Evolutionary conservation across 2,113 vertebrate genomes (phyloP), one percentile per base, ranked within the genome.

Genomic region (Polypterus bichir): DNA sequence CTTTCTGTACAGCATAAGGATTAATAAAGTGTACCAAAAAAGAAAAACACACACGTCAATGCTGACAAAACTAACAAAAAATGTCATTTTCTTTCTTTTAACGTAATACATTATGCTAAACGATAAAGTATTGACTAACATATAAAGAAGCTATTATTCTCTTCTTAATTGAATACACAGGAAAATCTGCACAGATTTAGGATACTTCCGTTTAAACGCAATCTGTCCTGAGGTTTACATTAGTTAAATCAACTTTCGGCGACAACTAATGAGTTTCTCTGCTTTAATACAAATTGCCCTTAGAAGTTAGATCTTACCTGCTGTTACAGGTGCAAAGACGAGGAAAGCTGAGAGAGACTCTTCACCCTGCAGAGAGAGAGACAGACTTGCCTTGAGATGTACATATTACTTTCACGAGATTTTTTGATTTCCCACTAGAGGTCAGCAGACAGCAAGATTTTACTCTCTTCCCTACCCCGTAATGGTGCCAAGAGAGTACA

Each of bases 241-340:
- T 54, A 59, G 68, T n/a, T 4, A 27, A 45, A n/a, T 11, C 8
- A 8, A 55, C 5, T 55, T 11, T 5, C 54, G 27, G 27, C 27
- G 27, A 27, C 27, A 27, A 27, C 27, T 27, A 27, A 27, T 27
- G 27, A 27, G 27, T 27, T 27, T 27, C 27, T 27, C 27, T 27
- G 27, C 27, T 27, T 27, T 27, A 55, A 7, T 59, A 1, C 48
- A 47, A 8, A 8, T n/a, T 47, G 9, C 6, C 10, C 6, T 54
- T 3, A 48, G 9, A 46, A 60, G 46, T 27, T 27, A 27, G 7
- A 1, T 49, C 76, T 74, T 76, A 82, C 80, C 76, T 79, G n/a
- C 7, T 70, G 27, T n/a, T 53, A 46, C 9, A 5, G 58, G 62
- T 10, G 59, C 69, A 49, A 62, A 9, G 4, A 56, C 9, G 71